phyloP scores from a whole-genome alignment of 2,888 invertebrate species.

The Leptogaster cylindrica region DNA sequence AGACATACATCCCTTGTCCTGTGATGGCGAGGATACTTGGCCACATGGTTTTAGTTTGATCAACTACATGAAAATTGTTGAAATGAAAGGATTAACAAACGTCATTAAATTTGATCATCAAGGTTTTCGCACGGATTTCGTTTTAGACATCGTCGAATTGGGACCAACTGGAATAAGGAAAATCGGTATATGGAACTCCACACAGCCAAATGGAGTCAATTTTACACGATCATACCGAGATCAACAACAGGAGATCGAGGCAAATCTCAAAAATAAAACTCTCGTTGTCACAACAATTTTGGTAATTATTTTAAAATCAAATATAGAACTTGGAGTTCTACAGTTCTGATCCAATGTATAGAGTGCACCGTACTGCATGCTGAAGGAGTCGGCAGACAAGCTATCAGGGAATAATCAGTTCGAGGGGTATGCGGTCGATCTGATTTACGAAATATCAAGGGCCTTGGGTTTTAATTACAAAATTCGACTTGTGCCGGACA shows the following conservation, averaged over 20 bases:
- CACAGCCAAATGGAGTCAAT: slow-evolving; percentile 76
- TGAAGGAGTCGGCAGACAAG: slow-evolving; percentile 83
- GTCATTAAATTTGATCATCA: slow-evolving; percentile 92
- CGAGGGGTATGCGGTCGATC: slow-evolving; percentile 94
- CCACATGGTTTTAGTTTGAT: slow-evolving; percentile 92
- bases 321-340: not conserved
- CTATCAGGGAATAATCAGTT: slow-evolving; percentile 89
- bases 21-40: slow-evolving; percentile 90
- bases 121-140: slow-evolving; percentile 90
- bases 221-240: slow-evolving; percentile 86
- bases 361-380: slow-evolving; percentile 97
- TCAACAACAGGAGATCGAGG: slow-evolving; percentile 85
- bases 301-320: slow-evolving; percentile 68
- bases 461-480: slow-evolving; percentile 88
- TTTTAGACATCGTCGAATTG: slow-evolving; percentile 89
- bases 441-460: slow-evolving; percentile 89
- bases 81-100: slow-evolving; percentile 92
- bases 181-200: slow-evolving; percentile 88
- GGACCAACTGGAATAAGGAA: slow-evolving; percentile 82
- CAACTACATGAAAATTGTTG: slow-evolving; percentile 96
- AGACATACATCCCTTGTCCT: slow-evolving; percentile 84
- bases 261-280: slow-evolving; percentile 90
- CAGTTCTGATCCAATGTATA: slow-evolving; percentile 57
- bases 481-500: slow-evolving; percentile 84
- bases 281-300: slow-evolving; percentile 88